Percentiles rank a stretch among this genome's conserved stretches.
These are phyloP conservation scores for Falco columbarius DNA, from an alignment of 2,797 vertebrate genomes.

Conservation along the genomic window DNA sequence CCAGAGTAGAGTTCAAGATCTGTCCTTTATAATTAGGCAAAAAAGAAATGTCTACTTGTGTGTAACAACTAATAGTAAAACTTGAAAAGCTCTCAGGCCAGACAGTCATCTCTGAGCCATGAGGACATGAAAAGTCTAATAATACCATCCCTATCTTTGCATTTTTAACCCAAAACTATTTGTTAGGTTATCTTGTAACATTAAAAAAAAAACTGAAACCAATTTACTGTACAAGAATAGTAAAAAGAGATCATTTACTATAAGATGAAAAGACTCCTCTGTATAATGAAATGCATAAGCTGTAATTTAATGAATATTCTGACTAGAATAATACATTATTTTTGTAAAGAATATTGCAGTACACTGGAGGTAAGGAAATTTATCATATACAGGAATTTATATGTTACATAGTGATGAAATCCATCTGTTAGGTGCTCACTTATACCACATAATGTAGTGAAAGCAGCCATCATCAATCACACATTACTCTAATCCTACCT, in stretches of 20 bases:
- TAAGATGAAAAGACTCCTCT: conserved; percentile 18
- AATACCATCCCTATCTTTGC: neutral
- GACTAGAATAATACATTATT: conserved; percentile 54
- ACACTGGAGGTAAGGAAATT: conserved; percentile 61
- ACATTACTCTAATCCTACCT: conserved; percentile 59
- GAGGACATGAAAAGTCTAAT: neutral
- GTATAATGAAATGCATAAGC: conserved; percentile 51
- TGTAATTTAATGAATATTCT: conserved; percentile 67
- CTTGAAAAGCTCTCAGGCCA: neutral
- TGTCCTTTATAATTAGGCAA: neutral
- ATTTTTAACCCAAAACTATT: neutral
- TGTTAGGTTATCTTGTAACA: neutral
- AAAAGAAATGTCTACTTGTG: neutral
- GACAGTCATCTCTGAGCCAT: neutral
- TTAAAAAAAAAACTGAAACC: neutral
- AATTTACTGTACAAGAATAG: neutral
- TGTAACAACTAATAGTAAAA: neutral
- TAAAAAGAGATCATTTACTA: neutral
- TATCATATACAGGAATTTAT: conserved; percentile 63
- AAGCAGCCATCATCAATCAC: conserved; percentile 66
- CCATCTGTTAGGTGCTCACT: conserved; percentile 71
- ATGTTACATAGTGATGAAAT: conserved; percentile 71
- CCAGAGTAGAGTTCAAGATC: conserved; percentile 17
- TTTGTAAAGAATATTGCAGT: conserved; percentile 51
- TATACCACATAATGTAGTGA: conserved; percentile 43